These are phyloP conservation scores for Samia ricini DNA, from an alignment of 1,140 invertebrate genomes.

Conservation along the genomic window DNA sequence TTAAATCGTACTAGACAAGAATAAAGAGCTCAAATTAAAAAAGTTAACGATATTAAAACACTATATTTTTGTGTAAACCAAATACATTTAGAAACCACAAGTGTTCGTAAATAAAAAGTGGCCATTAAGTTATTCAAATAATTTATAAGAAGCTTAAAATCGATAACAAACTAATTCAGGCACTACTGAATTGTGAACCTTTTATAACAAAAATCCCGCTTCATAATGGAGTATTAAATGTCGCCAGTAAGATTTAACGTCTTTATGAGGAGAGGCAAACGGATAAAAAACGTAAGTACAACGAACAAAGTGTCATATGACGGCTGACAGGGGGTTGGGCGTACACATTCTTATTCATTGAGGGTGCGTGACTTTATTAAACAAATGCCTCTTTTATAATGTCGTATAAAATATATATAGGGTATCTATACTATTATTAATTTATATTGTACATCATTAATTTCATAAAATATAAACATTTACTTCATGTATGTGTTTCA, in stretches of 20 bases:
- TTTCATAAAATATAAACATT: too few relatives aligned
- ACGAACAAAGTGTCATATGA: slow-evolving; percentile 31
- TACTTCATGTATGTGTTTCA: too few relatives aligned
- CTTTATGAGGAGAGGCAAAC: slow-evolving; percentile 25
- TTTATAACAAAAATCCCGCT: slow-evolving; percentile 22
- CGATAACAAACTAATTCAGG: slow-evolving; percentile 1
- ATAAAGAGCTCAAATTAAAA: too few relatives aligned
- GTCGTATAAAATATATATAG: background rate
- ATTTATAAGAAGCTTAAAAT: background rate
- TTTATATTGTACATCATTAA: too few relatives aligned
- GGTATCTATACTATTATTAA: background rate
- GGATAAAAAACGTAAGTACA: slow-evolving; percentile 30
- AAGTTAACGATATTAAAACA: too few relatives aligned
- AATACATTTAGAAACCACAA: background rate
- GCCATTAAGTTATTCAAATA: background rate
- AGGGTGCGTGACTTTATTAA: slow-evolving; percentile 10
- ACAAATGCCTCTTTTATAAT: slow-evolving; percentile 6
- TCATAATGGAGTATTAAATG: slow-evolving; percentile 43
- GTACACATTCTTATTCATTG: slow-evolving; percentile 11
- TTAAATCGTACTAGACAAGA: too few relatives aligned
- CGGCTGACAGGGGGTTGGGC: slow-evolving; percentile 22
- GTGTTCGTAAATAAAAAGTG: background rate
- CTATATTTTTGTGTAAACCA: background rate
- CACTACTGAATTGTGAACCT: slow-evolving; percentile 5
- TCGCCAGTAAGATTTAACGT: slow-evolving; percentile 38